Evolutionary conservation across 1,140 invertebrate genomes (phyloP).

Genomic region (Saccostrea cuccullata): DNA sequence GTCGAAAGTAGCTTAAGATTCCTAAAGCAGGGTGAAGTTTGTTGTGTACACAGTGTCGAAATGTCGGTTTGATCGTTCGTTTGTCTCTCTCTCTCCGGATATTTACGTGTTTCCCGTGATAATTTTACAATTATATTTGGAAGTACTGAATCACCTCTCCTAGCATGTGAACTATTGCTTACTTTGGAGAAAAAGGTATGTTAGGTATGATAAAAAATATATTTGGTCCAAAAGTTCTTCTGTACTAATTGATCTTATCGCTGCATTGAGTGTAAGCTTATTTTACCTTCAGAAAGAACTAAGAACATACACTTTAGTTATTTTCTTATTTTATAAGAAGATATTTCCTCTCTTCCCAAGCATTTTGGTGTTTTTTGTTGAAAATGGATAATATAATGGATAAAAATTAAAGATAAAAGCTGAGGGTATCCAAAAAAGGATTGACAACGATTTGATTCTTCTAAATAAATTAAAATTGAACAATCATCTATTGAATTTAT

Average conservation of each 20-base stretch:
- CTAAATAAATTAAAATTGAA: not conserved
- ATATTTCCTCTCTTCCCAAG: too few species aligned
- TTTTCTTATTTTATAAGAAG: too few species aligned
- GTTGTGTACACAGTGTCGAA: conserved; percentile 10
- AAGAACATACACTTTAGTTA: too few species aligned
- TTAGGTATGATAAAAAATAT: too few species aligned
- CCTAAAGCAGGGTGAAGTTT: not conserved
- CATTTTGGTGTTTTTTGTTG: too few species aligned
- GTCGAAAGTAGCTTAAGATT: conserved; percentile 1
- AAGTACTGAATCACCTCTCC: not conserved
- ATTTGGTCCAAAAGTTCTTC: too few species aligned
- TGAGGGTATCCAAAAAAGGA: not conserved
- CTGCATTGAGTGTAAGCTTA: too few species aligned
- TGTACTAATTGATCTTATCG: too few species aligned
- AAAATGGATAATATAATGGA: not conserved
- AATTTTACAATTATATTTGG: not conserved
- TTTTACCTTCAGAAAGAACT: too few species aligned
- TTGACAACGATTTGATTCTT: too few species aligned
- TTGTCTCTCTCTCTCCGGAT: conserved; percentile 4
- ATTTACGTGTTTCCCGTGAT: not conserved
- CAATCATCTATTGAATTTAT: not conserved
- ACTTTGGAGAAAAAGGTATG: too few species aligned
- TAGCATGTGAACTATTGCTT: too few species aligned
- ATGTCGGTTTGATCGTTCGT: conserved; percentile 25
- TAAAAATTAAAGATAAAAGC: not conserved